These are phyloP conservation scores for Centropus bengalensis DNA, from an alignment of 2,113 vertebrate species.

Conservation along the genomic window DNA sequence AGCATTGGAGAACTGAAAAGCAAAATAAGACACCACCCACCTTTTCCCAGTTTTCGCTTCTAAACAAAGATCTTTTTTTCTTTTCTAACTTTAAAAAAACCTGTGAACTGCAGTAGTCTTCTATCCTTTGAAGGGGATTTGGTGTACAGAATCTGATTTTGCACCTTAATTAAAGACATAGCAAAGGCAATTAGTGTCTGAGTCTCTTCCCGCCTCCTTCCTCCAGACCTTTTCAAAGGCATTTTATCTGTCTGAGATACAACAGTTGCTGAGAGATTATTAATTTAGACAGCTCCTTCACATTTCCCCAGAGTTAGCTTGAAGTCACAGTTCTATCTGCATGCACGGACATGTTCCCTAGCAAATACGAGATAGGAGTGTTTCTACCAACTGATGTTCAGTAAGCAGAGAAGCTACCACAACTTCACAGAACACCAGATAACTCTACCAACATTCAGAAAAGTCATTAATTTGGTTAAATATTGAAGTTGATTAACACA, in stretches of 20 bases:
- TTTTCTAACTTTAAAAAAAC: neutral
- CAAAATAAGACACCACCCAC: neutral
- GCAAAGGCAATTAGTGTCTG: neutral
- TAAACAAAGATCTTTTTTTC: neutral
- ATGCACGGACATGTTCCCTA: neutral
- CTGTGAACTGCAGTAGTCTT: neutral
- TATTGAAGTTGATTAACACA: neutral
- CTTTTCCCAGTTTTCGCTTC: neutral
- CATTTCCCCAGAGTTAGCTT: neutral
- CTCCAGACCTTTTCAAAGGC: neutral
- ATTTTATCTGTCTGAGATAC: neutral
- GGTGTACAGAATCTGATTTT: neutral
- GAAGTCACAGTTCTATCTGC: neutral
- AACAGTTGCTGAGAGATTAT: neutral
- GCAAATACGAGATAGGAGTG: neutral
- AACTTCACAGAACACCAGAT: neutral
- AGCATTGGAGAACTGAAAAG: neutral
- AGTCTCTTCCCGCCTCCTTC: neutral
- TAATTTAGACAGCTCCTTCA: neutral
- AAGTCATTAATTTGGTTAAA: neutral
- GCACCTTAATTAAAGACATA: neutral
- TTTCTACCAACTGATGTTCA: neutral
- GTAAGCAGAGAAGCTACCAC: neutral
- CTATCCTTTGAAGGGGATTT: neutral
- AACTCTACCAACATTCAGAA: neutral